Conservation (phyloP, 2,888 invertebrate genomes). For the Sesia bembeciformis region DNA sequence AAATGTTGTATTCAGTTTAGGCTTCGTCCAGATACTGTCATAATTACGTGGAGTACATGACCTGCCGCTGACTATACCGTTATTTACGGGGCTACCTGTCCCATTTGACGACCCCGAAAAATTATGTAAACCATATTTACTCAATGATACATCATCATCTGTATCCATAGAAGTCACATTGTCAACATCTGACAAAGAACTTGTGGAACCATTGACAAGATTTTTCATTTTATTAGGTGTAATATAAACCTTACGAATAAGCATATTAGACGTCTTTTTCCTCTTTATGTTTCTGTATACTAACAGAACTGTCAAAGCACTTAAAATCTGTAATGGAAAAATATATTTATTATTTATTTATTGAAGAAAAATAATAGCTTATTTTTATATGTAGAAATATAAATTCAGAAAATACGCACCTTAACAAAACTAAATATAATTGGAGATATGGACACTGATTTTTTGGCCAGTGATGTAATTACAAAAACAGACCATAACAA, state of each 20-base stretch:
- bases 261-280: conserved; percentile 18
- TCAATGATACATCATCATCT: conserved; percentile 61
- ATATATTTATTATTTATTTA: conserved; percentile 1
- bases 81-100: conserved; percentile 32
- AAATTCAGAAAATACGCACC: conserved; percentile 27
- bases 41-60: conserved; percentile 42
- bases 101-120: conserved; percentile 56
- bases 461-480: conserved; percentile 33
- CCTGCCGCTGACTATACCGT: conserved; percentile 43
- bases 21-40: conserved; percentile 50
- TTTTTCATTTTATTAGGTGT: conserved; percentile 45
- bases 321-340: conserved; percentile 43
- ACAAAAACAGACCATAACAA: conserved; percentile 54
- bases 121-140: conserved; percentile 58
- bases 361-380: too few relatives aligned
- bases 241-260: conserved; percentile 17
- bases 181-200: conserved; percentile 33
- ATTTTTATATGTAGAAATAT: too few relatives aligned
- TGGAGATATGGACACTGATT: conserved; percentile 28
- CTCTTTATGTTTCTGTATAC: conserved; percentile 39
- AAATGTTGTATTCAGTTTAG: conserved; percentile 57
- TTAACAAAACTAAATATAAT: conserved; percentile 41
- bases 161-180: conserved; percentile 42
- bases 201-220: conserved; percentile 26
- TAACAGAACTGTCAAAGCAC: conserved; percentile 37